Evolutionary conservation across 2,113 vertebrate genomes (phyloP), one percentile per base, ranked within the genome.

Genomic region (Lophochroa leadbeateri): DNA sequence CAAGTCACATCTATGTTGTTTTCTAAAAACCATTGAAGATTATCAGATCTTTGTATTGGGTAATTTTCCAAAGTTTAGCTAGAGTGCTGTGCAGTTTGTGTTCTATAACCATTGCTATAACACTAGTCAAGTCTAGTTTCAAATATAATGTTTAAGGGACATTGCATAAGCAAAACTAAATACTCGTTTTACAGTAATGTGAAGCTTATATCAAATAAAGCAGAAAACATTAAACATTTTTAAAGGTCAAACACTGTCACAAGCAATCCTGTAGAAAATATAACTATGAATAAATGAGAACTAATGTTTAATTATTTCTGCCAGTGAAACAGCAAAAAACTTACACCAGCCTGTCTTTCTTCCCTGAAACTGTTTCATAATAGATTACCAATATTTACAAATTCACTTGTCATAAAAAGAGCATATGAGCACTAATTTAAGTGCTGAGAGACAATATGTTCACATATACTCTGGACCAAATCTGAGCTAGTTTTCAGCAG

Each of bases 281-380:
- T 75, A 94, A n/a, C 41, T 75, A 93, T 82, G 25, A 97, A 96
- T 96, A 97, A 86, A 95, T 65, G 15, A 17, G 81, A 96, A 96
- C 94, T 81, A 92, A 70, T 90, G 27, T 89, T 95, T 96, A 88
- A 90, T 97, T 92, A 96, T 94, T 96, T 97, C 84, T 92, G 41
- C 75, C 80, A 91, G 37, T 60, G 71, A 92, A 97, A 97, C 35
- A 78, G 35, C 86, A 86, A 93, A 92, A 95, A 82, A 84, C 13
- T 93, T 39, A 88, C 65, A 63, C 50, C 93, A 94, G 75, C 82
- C 76, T 89, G 41, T 49, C 92, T 95, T 82, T 94, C 67, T 95
- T 94, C 92, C 72, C 63, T 8, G 6, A 80, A 78, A 93, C 10
- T 80, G 18, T 69, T 95, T 95, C 57, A 65, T 92, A 95, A 92